Conservation (phyloP, 2,113 vertebrate species). For the Helogale parvula region DNA sequence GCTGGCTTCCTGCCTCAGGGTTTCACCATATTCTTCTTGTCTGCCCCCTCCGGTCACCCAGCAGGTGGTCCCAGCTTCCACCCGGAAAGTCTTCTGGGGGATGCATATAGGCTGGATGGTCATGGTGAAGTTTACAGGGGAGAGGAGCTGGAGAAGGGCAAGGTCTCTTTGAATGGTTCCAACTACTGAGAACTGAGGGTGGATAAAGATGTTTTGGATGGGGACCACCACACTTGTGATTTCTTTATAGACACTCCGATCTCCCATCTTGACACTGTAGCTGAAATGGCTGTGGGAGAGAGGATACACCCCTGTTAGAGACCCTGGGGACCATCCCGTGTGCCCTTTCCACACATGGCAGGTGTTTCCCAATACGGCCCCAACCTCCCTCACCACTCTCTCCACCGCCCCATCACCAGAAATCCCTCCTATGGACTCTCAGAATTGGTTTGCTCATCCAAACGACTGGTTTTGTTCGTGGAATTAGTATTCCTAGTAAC, state of each 20-base stretch:
- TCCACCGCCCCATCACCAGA: not conserved
- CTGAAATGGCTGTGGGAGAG: not conserved
- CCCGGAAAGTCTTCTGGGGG: not conserved
- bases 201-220: not conserved
- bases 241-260: fast-evolving
- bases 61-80: constrained; percentile 38
- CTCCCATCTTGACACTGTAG: constrained; percentile 49
- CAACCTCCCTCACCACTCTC: not conserved
- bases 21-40: not conserved
- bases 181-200: not conserved
- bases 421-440: not conserved
- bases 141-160: constrained; percentile 33
- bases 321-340: not conserved
- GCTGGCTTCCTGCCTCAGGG: not conserved
- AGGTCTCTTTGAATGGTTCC: not conserved
- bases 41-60: constrained; percentile 61
- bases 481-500: not conserved
- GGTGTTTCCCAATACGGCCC: not conserved
- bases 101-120: constrained; percentile 52
- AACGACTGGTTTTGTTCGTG: not conserved
- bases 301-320: not conserved
- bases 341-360: not conserved
- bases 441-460: not conserved
- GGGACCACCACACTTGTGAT: not conserved
- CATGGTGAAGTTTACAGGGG: constrained; percentile 8